Evolutionary conservation across 37 sponge, comb jelly and placozoan species (phyloP), one percentile per base, ranked within the genome.

Genomic region (Petrosia ficiformis): DNA sequence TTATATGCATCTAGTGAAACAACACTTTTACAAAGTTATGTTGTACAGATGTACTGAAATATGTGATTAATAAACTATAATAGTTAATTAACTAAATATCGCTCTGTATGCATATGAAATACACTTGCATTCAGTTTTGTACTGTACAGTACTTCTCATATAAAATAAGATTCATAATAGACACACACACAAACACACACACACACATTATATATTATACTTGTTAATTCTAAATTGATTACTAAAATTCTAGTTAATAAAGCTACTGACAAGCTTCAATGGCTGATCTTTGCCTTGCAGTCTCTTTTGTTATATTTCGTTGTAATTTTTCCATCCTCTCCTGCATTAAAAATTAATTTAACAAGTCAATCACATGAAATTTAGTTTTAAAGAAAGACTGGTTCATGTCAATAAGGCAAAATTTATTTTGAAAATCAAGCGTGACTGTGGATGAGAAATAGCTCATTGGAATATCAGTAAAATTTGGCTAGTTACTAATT

Each of bases 261-360:
- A 16, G 56, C 65, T 75, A 78, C 54, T 73, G 73, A 56, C 86
- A 38, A 28, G 93, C 76, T 29, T 87, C 86, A 14, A 92, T 72
- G 36, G 77, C 65, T 32, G 86, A 89, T 41, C 70, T 76, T 37
- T 80, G 74, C 56, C 89, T 69, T 38, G 70, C 75, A 25, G 93
- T 84, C 38, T 92, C 89, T 78, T 56, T 87, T n/a, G 81, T 22
- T 30, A 92, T 74, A 33, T 74, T 82, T 40, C 76, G 70, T 40
- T 92, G 84, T 37, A 92, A 74, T 37, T 87, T 86, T n/a, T 83
- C 80, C 39, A 92, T 35, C 19, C 93, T 70, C 65, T 81, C 93
- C 93, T 92, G 77, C 35, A 14, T 76, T 6, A 59, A 0, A 66
- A 4, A 42, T 26, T 11, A 59, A 10, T 34, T 5, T 37, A 67